These are phyloP conservation scores for Rhamphomyia laevipes DNA, from an alignment of 2,888 invertebrate genomes.

Conservation along the genomic window DNA sequence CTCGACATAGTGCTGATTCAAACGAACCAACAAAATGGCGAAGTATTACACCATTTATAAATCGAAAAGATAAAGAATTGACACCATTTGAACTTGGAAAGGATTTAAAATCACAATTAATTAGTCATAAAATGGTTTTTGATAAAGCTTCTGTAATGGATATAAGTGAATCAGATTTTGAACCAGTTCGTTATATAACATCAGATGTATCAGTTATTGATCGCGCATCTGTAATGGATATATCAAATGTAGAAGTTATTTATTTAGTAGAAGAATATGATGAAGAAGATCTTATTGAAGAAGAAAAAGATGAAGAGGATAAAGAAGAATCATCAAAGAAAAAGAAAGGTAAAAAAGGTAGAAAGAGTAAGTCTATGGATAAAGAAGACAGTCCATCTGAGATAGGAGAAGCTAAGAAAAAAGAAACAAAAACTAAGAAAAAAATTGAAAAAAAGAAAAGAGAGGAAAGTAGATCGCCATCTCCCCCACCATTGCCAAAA, in stretches of 20 bases:
- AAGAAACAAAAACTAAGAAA: neutral
- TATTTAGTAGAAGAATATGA: slow-evolving; percentile 1
- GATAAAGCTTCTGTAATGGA: neutral
- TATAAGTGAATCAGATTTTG: neutral
- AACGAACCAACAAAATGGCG: neutral
- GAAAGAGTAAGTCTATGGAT: neutral
- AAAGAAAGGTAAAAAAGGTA: neutral
- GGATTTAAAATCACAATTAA: neutral
- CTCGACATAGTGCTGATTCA: neutral
- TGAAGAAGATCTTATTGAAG: neutral
- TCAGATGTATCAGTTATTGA: neutral
- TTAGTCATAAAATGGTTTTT: neutral
- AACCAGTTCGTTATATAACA: neutral
- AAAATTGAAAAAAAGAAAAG: neutral
- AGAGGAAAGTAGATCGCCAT: neutral
- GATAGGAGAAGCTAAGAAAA: neutral
- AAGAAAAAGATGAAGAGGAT: neutral
- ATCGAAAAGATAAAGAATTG: neutral
- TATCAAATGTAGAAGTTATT: neutral
- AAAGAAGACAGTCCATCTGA: neutral
- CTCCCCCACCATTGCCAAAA: neutral
- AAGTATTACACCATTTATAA: neutral
- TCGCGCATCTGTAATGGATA: neutral
- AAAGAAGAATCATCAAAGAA: neutral
- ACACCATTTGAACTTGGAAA: neutral